Conservation (phyloP, 2,797 vertebrate species). For the Gallinago stenura region DNA sequence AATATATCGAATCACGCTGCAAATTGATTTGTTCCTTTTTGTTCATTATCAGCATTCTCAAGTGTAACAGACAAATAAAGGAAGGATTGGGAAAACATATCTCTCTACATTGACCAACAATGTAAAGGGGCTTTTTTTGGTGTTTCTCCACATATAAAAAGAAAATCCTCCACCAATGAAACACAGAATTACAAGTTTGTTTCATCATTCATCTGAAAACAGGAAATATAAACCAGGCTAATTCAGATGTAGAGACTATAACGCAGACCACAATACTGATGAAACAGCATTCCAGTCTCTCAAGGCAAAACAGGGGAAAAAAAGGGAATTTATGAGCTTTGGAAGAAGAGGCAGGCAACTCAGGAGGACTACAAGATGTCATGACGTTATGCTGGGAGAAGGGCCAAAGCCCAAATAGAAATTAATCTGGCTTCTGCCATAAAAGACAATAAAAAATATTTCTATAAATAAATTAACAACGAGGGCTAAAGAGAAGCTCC, state of each 20-base stretch:
- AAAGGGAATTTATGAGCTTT: not conserved
- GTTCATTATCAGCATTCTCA: not conserved
- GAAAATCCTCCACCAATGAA: not conserved
- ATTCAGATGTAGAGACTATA: not conserved
- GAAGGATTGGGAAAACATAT: accelerated
- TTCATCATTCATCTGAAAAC: not conserved
- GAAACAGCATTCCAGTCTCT: constrained; percentile 2
- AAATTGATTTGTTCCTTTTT: not conserved
- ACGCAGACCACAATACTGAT: not conserved
- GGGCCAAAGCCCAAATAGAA: not conserved
- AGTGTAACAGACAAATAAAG: not conserved
- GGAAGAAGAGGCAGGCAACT: not conserved
- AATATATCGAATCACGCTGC: not conserved
- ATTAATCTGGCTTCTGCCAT: not conserved
- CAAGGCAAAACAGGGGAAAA: not conserved
- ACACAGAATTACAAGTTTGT: not conserved
- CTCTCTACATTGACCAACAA: not conserved
- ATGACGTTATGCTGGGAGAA: not conserved
- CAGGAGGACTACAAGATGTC: not conserved
- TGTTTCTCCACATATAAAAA: not conserved
- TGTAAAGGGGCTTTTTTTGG: not conserved
- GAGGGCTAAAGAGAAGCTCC: not conserved
- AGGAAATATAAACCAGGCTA: not conserved
- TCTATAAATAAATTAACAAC: not conserved
- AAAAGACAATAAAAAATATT: not conserved